phyloP scores from a whole-genome alignment of 2,888 invertebrate species.

The Entomobrya proxima region DNA sequence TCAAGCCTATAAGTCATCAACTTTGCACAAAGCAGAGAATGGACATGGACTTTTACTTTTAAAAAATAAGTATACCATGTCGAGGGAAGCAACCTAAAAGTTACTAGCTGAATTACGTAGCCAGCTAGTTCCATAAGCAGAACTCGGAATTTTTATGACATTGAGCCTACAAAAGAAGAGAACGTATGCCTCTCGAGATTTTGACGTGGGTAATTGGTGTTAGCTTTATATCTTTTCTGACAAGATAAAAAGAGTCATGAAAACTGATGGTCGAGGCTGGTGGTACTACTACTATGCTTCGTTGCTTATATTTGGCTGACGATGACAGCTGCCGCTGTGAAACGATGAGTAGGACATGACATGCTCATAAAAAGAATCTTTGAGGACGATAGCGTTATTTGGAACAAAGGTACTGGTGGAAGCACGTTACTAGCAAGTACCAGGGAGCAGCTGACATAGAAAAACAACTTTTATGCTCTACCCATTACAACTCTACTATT shows the following conservation, averaged over 20 bases:
- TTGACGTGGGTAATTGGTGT: conserved; percentile 56
- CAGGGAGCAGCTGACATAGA: neutral
- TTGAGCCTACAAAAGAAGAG: conserved; percentile 2
- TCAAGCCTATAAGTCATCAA: no score
- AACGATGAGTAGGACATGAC: conserved; percentile 23
- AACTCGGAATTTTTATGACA: neutral
- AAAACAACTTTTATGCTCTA: neutral
- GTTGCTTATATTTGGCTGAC: conserved; percentile 25
- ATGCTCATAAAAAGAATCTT: conserved; percentile 11
- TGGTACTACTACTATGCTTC: neutral
- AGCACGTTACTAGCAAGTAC: neutral
- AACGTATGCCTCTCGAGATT: conserved; percentile 29
- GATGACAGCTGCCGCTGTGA: conserved; percentile 46
- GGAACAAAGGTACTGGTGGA: neutral
- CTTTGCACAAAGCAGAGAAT: no score
- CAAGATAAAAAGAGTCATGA: conserved; percentile 40
- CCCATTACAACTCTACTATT: neutral
- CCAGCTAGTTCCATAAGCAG: neutral
- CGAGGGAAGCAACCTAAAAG: no score
- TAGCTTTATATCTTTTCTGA: conserved; percentile 51
- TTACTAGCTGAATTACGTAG: no score
- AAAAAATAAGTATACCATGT: no score
- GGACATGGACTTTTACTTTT: no score
- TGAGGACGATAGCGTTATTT: neutral
- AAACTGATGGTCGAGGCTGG: neutral